Percentiles rank a stretch among this genome's conserved stretches.
Evolutionary conservation across 2,888 invertebrate species (phyloP).

Genomic region (Lutraria lutraria): DNA sequence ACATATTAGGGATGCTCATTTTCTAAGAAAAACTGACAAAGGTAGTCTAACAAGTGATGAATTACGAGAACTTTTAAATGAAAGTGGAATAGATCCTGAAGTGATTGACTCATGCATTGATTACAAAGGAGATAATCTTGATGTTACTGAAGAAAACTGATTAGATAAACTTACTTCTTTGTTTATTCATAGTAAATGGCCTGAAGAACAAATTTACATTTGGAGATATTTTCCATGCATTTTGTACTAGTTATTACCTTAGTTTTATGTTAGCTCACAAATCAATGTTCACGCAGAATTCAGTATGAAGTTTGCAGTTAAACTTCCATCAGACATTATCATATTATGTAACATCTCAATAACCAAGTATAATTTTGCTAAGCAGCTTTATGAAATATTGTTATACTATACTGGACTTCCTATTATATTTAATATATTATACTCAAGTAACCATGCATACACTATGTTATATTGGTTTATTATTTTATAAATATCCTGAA

Average conservation of each 20-base stretch:
- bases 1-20: conserved; percentile 31
- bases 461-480: too few relatives aligned
- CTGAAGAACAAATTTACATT: not conserved
- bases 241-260: not conserved
- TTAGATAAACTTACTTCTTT: not conserved
- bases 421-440: too few relatives aligned
- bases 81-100: not conserved
- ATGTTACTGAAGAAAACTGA: not conserved
- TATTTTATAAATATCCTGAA: too few relatives aligned
- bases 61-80: not conserved
- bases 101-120: not conserved
- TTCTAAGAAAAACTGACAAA: not conserved
- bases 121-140: conserved; percentile 3
- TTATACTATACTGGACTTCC: too few relatives aligned
- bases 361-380: too few relatives aligned
- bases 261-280: not conserved
- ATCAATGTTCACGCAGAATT: too few relatives aligned
- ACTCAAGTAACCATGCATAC: too few relatives aligned
- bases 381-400: too few relatives aligned
- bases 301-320: too few relatives aligned
- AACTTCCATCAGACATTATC: too few relatives aligned
- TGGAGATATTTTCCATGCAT: not conserved
- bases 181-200: not conserved
- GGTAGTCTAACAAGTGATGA: not conserved
- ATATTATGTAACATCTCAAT: too few relatives aligned